Base-by-base conservation (phyloP, 1,140 invertebrate species). In the Neomicropteryx cornuta region DNA sequence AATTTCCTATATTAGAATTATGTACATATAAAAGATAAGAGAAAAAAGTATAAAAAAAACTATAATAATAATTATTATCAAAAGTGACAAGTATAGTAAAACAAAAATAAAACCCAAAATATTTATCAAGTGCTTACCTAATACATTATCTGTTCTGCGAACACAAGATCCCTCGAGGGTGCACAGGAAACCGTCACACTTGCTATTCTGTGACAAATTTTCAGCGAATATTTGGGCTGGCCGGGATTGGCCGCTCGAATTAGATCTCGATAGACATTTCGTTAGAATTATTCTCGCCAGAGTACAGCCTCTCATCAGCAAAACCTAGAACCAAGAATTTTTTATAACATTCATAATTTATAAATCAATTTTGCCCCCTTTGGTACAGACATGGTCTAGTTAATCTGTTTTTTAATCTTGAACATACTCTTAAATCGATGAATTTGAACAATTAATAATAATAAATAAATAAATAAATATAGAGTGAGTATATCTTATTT, bases 111-210 rank as follows among this genome's bases (percentile, higher is more conserved):
- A n/a, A n/a, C n/a, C n/a, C n/a, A n/a, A n/a, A n/a, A n/a, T n/a
- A n/a, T n/a, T n/a, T n/a, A n/a, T n/a, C n/a, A n/a, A n/a, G n/a
- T n/a, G n/a, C n/a, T n/a, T n/a, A n/a, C n/a, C n/a, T n/a, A n/a
- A n/a, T n/a, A n/a, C n/a, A n/a, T n/a, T n/a, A n/a, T n/a, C n/a
- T n/a, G n/a, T n/a, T n/a, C n/a, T n/a, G n/a, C n/a, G n/a, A n/a
- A n/a, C n/a, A n/a, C 60, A 63, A 36, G 55, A 63, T 3, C 59
- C 60, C 18, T 63, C 60, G 39, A 55, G 57, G 0, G 60, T 63
- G 42, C 81, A 85, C 16, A 85, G 49, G 47, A 85, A 83, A 0
- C 76, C 75, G 3, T 69, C 66, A 43, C 79, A 83, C 36, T 68
- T 72, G 11, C 40, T 29, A 2, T 48, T 44, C 17, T 18, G 34